Evolutionary conservation across 2,888 invertebrate genomes (phyloP), one percentile per base, ranked within the genome.

Genomic region (Anthrax anthrax): DNA sequence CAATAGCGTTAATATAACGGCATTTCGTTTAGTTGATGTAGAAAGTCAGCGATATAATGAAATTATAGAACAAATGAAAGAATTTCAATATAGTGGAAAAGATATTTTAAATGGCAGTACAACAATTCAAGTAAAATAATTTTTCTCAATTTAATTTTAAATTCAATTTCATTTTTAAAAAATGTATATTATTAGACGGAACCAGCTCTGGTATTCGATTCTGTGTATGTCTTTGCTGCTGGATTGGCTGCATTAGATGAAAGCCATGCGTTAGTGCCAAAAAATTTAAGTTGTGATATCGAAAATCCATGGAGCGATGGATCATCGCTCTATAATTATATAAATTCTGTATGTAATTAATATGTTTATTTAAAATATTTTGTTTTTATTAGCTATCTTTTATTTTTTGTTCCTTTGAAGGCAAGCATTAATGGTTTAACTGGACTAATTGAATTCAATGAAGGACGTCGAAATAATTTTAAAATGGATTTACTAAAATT

Each of bases 1-100:
- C 71, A 94, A 94, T 63, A 83, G 85, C 46, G 91, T 92, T 37
- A 94, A 94, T 67, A 88, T 94, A 71, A 92, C 91, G 23, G 88
- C 91, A 2, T 92, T 89, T 72, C 74, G 92, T 42, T 70, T 94
- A 52, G 86, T 90, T 4, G 88, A 90, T 61, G 75, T 86, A 4
- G 82, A 81, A 46, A 81, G 84, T 27, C 76, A 81, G 34, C 77
- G 78, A 56, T 85, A 86, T 45, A 75, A 75, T 50, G 84, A 85
- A 51, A 76, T 81, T 4, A 72, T 89, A 34, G 79, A 80, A 49
- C 82, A 88, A 58, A 90, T 91, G 87, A 85, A 86, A 70, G 80
- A 82, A 62, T 86, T 90, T 63, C 88, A 89, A 57, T 85, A 89
- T 0, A 82, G 86, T 50, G 87, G 88, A 2, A 80, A 84, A 43